A percentile compares a stretch with the other conserved stretches of the same genome.
Evolutionary conservation across 2,888 invertebrate species (phyloP).

Genomic region (Synergus umbraculus): DNA sequence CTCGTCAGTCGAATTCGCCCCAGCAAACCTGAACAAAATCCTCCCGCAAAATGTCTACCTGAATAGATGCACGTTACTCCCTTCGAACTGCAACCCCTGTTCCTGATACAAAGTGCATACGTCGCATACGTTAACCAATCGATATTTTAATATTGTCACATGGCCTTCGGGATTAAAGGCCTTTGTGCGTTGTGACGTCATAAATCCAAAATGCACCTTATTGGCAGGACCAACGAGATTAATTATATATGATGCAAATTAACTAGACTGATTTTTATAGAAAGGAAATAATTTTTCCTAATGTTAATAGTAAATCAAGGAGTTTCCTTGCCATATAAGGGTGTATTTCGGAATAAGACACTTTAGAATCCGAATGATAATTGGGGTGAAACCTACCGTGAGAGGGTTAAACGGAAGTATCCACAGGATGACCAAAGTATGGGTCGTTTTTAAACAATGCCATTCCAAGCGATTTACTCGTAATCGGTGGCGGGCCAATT

Average conservation of each 20-base stretch:
- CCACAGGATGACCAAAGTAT: constrained; percentile 71
- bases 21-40: constrained; percentile 29
- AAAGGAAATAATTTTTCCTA: background rate
- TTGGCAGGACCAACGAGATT: background rate
- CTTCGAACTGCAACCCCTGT: constrained; percentile 69
- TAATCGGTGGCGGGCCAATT: constrained; percentile 73
- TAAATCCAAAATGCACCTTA: constrained; percentile 44
- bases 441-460: constrained; percentile 74
- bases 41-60: constrained; percentile 65
- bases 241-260: background rate
- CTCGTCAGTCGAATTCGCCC: constrained; percentile 16
- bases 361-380: constrained; percentile 10
- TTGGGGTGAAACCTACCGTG: constrained; percentile 52
- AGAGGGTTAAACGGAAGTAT: constrained; percentile 68
- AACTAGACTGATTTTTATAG: background rate
- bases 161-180: constrained; percentile 54
- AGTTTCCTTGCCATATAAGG: background rate
- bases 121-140: constrained; percentile 76
- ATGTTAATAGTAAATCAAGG: background rate
- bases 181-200: constrained; percentile 53
- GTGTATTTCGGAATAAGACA: background rate
- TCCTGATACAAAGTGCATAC: constrained; percentile 76
- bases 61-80: constrained; percentile 58
- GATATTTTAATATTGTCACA: constrained; percentile 77
- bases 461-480: constrained; percentile 74